These are phyloP conservation scores for Fistularia tabacaria DNA, from an alignment of 2,797 vertebrate genomes.

Conservation along the genomic window DNA sequence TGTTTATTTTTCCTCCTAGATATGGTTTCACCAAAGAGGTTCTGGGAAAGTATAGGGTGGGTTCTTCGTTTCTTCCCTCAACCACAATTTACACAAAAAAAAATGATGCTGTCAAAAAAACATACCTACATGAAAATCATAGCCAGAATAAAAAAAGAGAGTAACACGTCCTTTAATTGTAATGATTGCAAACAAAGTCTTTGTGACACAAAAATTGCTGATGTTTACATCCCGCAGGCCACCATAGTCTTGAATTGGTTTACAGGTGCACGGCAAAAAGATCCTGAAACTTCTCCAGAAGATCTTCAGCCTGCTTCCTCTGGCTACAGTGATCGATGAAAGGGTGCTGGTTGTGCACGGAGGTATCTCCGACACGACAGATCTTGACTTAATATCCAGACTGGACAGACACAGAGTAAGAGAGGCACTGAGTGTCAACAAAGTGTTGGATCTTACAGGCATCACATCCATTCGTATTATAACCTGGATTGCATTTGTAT, in stretches of 20 bases:
- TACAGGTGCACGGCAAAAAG: constrained; percentile 84
- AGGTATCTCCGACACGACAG: constrained; percentile 86
- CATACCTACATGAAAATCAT: too few species aligned
- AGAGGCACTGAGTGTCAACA: background rate
- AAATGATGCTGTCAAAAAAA: too few species aligned
- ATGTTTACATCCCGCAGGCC: background rate
- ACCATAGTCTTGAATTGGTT: background rate
- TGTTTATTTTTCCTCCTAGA: constrained; percentile 65
- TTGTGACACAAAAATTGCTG: too few species aligned
- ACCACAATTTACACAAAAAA: background rate
- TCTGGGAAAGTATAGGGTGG: constrained; percentile 90
- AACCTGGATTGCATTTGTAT: background rate
- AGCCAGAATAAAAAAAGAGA: too few species aligned
- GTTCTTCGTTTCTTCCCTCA: constrained; percentile 9
- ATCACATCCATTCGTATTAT: background rate
- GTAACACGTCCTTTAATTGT: too few species aligned
- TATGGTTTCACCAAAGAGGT: constrained; percentile 96
- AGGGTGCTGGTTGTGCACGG: constrained; percentile 90
- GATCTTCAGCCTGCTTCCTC: constrained; percentile 90
- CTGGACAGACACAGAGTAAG: constrained; percentile 85
- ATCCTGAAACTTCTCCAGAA: constrained; percentile 86
- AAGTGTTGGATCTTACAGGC: background rate
- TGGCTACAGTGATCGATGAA: constrained; percentile 87
- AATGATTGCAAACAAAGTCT: too few species aligned
- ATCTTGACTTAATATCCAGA: constrained; percentile 79